Evolutionary conservation across 1,140 invertebrate genomes (phyloP), one percentile per base, ranked within the genome.

Genomic region (Popillia japonica): DNA sequence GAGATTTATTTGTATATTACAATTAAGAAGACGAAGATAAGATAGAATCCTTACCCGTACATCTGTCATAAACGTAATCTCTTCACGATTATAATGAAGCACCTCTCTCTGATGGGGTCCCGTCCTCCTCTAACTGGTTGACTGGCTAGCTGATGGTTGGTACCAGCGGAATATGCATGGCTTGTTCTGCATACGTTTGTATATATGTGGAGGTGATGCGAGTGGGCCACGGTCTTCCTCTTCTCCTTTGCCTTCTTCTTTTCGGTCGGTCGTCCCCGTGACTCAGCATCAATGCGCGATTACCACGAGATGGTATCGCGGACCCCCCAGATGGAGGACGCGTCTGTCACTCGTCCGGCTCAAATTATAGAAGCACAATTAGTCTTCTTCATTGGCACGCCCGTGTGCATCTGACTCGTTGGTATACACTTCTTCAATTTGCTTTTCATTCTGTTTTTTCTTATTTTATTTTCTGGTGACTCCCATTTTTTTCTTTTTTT

Each of bases 351-450:
- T 76, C 75, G 77, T 72, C 48, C 73, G 68, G 27, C 34, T 55
- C 77, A 75, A 72, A 76, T 77, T 78, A 61, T 78, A 80, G 61
- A 80, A 80, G 61, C 75, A 80, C 79, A 80, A 80, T 80, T 80
- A 80, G 79, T 80, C 79, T 80, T 80, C 78, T 73, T 79, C 77
- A 78, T 81, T 79, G 8, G 85, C 89, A 41, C 90, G 89, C 76
- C 91, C 90, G 86, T 76, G 86, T 76, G 61, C 27, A 10, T 68
- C 61, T 22, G 8, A 9, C 61, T 23, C 20, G 10, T 34, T 14
- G 17, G 3, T 68, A 8, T 68, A 68, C 61, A 68, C 61, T 68
- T 14, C 61, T 68, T 68, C 61, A 68, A 68, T 68, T 68, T 68
- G 61, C 61, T 68, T 68, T 34, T 68, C 17, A 14, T 22, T 68